phyloP scores from a whole-genome alignment of 2,797 vertebrate species.

The Zalophus californianus region DNA sequence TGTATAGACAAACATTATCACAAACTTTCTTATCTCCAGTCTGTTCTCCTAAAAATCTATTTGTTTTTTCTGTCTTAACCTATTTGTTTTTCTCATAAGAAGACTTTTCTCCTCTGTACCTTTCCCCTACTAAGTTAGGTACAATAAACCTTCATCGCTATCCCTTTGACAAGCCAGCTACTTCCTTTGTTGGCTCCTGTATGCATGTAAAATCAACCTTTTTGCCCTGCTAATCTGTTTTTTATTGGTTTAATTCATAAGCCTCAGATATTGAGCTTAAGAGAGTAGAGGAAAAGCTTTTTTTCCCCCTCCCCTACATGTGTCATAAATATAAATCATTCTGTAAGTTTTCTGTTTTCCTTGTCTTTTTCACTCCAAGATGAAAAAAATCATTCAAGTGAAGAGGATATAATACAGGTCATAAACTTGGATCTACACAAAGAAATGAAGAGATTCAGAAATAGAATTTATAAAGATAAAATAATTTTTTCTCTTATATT shows the following conservation, averaged over 20 bases:
- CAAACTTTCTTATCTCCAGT: background rate
- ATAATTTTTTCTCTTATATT: background rate
- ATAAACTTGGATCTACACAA: background rate
- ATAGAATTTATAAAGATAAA: background rate
- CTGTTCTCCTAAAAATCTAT: background rate
- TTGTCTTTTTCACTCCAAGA: background rate
- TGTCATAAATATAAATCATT: background rate
- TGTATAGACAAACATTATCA: background rate
- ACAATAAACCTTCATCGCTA: background rate
- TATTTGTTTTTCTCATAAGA: background rate
- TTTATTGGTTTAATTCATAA: background rate
- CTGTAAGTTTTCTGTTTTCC: background rate
- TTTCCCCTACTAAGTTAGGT: background rate
- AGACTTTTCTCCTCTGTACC: background rate
- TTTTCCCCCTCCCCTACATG: background rate
- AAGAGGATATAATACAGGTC: background rate
- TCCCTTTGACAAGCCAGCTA: background rate
- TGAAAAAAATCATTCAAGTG: background rate
- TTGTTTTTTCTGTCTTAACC: background rate
- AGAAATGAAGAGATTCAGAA: background rate
- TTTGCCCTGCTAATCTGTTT: background rate
- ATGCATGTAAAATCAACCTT: background rate
- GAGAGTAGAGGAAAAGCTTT: background rate
- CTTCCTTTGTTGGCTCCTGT: background rate
- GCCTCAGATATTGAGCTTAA: background rate